Evolutionary conservation across 1,140 invertebrate species (phyloP), one percentile per base, ranked within the genome.

Genomic region (Marisa cornuarietis): DNA sequence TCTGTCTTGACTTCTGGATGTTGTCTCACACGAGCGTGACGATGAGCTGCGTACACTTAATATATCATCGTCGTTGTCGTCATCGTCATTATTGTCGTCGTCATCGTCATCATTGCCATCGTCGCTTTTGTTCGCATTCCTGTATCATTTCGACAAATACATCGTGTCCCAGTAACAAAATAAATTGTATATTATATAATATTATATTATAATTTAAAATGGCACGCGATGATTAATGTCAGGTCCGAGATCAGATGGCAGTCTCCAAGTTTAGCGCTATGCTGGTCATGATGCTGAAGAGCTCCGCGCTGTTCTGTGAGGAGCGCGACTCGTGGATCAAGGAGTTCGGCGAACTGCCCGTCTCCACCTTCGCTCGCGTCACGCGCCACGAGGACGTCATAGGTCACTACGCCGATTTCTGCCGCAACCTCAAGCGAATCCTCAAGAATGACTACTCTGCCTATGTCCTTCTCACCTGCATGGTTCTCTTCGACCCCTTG

Each of bases 361-460:
- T 73, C 10, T 42, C 31, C 71, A 52, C 49, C 3, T 73, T 73
- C 22, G 52, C 52, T 7, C 71, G 71, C 49, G 22, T 73, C 10
- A 73, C 71, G 13, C 10, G n/a, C 3, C 42, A 73, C 71, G 71
- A 73, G 51, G 51, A 54, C 1, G 71, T 73, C 6, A 20, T 73
- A 42, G 22, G 49, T 8, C 71, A 49, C 9, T 54, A 73, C 51
- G 71, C 71, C 20, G 51, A 18, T 49, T 73, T 73, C 71, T 54
- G 71, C 71, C 71, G 71, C 71, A 14, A 49, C 13, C 71, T 73
- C 71, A 73, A 73, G 52, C 51, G 71, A 14, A 73, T 73, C n/a
- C 51, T 73, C 42, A 73, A 73, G 71, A 73, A 73, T 51, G 71
- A 73, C 52, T 54, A 54, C 71, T 18, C 71, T 2, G 71, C 18